Base-by-base conservation (phyloP, 1,140 invertebrate genomes). In the Drosophila nigrodunni region DNA sequence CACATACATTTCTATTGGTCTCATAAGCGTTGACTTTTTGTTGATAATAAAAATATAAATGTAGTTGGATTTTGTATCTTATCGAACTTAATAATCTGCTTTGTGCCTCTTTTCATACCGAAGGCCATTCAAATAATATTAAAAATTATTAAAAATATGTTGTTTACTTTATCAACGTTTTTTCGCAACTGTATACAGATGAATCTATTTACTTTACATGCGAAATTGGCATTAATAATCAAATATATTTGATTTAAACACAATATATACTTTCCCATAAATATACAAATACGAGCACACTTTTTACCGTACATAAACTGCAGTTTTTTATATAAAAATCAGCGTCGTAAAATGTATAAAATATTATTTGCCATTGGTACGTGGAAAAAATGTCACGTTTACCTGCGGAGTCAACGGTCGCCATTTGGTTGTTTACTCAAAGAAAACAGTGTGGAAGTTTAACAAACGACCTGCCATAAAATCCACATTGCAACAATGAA, bases 221-320 rank as follows among this genome's bases (percentile, higher is more conserved):
- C 49, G 10, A 15, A 2, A 25, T 41, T 49, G 15, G 39, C 44
- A 58, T 6, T 13, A 50, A 49, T 49, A 69, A 61, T 60, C 47
- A 58, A 57, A 49, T 13, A 58, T 58, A 44, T 66, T 18, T 57
- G 61, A 59, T 73, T 67, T 43, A 65, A 57, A 72, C 6, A 39
- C 39, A 62, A 61, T 37, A 34, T 37, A 25, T 15, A 10, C 34
- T 3, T 47, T 15, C 30, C 50, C n/a, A 54, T 15, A 35, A 54
- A 39, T 57, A 57, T 39, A 39, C 39, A 55, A 18, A 18, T 18
- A 37, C 15, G 30, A 11, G 35, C 3, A 43, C 39, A 43, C 10
- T 43, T 43, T 11, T 5, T 15, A 3, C 34, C 34, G 8, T 25
- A 49, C 52, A 18, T 34, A 55, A 55, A 55, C 35, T 13, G 18